These are phyloP conservation scores for Apostichopus californicus DNA, from an alignment of 35 echinoderm and acorn worm genomes.

Conservation along the genomic window DNA sequence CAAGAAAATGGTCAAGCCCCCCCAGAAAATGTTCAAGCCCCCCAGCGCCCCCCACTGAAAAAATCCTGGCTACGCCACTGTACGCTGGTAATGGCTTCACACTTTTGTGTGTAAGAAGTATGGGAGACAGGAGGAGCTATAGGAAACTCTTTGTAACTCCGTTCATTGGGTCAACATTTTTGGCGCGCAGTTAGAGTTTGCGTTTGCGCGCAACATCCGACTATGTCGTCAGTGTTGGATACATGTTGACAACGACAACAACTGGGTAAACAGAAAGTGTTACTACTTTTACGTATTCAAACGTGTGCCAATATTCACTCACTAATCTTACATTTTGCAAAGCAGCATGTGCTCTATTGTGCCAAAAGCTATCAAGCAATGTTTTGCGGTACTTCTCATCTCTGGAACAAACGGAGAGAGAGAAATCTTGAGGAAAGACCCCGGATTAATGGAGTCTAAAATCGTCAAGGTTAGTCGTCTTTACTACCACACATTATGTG, in stretches of 20 bases:
- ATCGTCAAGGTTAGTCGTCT: neutral
- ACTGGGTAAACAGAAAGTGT: neutral
- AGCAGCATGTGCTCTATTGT: neutral
- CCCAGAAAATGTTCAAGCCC: no score
- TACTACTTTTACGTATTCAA: neutral
- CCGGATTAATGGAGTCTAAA: neutral
- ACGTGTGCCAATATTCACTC: conserved; percentile 1
- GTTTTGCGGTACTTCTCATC: neutral
- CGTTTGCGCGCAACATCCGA: neutral
- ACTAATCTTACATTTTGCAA: neutral
- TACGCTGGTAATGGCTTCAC: no score
- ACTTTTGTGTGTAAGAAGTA: no score
- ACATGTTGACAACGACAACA: neutral
- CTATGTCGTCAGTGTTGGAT: neutral
- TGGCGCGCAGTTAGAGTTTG: no score
- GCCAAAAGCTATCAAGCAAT: neutral
- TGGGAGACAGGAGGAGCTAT: no score
- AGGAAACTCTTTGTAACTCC: no score
- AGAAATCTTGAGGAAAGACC: neutral
- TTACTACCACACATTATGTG: no score
- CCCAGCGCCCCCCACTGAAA: no score
- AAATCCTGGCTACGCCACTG: no score
- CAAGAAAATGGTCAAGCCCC: no score
- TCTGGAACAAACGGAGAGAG: neutral
- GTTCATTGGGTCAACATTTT: no score